Conservation (phyloP, 2,797 vertebrate species). For the Rousettus madagascariensis region DNA sequence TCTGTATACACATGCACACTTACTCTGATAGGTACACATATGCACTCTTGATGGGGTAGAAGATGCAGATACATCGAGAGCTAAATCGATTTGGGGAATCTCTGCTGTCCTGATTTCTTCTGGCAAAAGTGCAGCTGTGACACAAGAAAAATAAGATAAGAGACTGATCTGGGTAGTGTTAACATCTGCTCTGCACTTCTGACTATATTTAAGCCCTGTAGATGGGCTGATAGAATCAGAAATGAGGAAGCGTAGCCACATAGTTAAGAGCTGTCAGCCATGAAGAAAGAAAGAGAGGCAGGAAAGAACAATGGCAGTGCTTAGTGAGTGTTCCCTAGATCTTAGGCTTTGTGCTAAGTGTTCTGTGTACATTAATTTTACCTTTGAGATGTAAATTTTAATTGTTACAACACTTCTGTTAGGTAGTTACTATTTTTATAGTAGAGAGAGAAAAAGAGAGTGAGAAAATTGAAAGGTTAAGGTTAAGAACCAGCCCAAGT, state of each 20-base stretch:
- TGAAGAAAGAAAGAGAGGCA: background rate
- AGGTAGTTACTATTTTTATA: background rate
- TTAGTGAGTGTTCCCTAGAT: background rate
- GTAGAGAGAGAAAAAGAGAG: background rate
- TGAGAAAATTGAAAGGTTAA: background rate
- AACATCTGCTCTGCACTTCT: background rate
- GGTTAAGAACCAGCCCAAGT: background rate
- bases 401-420: background rate
- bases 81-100: background rate
- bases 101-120: background rate
- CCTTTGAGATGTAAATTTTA: background rate
- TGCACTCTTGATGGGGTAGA: background rate
- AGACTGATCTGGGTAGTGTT: background rate
- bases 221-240: background rate
- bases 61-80: background rate
- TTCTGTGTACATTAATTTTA: background rate
- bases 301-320: background rate
- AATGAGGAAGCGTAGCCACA: background rate
- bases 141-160: background rate
- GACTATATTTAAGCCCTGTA: background rate
- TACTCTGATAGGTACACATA: background rate
- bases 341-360: background rate
- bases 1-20: background rate
- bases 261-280: background rate
- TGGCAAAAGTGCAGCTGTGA: background rate